Evolutionary conservation across 1,140 invertebrate genomes (phyloP).

Genomic region (Hermetia illucens): DNA sequence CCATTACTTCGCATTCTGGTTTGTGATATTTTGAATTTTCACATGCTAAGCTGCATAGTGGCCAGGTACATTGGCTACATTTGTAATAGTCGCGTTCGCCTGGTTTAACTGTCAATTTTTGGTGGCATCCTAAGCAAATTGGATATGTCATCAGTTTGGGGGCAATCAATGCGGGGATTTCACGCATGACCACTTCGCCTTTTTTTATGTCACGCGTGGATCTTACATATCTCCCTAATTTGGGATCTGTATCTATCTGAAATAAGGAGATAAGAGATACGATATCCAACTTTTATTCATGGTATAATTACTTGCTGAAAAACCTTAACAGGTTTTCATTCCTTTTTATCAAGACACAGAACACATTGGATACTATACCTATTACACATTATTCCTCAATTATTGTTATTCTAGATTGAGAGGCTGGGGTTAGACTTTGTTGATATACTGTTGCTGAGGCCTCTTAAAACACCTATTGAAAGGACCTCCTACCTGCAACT

Average conservation of each 20-base stretch:
- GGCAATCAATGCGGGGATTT: slow-evolving; percentile 43
- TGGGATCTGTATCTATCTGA: slow-evolving; percentile 34
- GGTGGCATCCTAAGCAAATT: slow-evolving; percentile 45
- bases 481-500: too few relatives aligned
- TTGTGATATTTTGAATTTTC: slow-evolving; percentile 34
- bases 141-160: slow-evolving; percentile 37
- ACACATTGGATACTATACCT: too few relatives aligned
- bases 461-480: too few relatives aligned
- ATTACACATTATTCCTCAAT: too few relatives aligned
- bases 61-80: slow-evolving; percentile 47
- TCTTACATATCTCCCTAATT: slow-evolving; percentile 43
- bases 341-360: too few relatives aligned
- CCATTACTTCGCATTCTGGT: slow-evolving; percentile 40
- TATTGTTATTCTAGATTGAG: too few relatives aligned
- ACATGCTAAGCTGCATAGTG: slow-evolving; percentile 38
- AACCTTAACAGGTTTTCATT: too few relatives aligned
- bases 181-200: slow-evolving; percentile 48
- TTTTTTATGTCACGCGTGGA: slow-evolving; percentile 47
- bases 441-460: too few relatives aligned
- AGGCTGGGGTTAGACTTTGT: too few relatives aligned
- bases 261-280: slow-evolving; percentile 16
- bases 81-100: slow-evolving; percentile 34
- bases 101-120: slow-evolving; percentile 29
- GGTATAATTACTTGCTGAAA: too few relatives aligned
- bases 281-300: too few relatives aligned